A percentile compares a stretch with the other conserved stretches of the same genome.
phyloP scores from a whole-genome alignment of 2,888 invertebrate species.

The Baronia brevicornis region DNA sequence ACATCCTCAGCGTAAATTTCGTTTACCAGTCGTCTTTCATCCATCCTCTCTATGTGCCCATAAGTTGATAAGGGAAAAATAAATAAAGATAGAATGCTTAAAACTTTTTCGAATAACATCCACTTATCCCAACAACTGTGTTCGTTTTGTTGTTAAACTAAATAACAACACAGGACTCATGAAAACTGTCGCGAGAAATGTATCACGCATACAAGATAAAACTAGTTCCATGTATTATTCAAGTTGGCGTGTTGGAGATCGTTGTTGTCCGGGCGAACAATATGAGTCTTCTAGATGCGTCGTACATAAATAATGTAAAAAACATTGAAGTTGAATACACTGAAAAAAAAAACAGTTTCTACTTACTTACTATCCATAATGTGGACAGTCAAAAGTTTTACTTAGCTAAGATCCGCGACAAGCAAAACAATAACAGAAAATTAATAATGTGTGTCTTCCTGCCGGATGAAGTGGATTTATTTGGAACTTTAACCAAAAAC shows the following conservation, averaged over 20 bases:
- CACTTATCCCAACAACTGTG: not conserved
- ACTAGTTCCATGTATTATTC: conserved; percentile 28
- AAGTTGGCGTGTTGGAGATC: conserved; percentile 26
- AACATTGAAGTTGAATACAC: conserved; percentile 2
- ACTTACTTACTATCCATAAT: conserved; percentile 14
- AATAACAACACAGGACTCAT: conserved; percentile 14
- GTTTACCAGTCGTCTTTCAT: no score
- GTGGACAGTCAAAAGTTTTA: conserved; percentile 5
- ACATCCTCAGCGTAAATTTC: no score
- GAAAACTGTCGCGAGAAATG: conserved; percentile 18
- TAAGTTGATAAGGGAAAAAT: no score
- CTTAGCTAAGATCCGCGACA: no score
- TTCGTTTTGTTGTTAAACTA: conserved; percentile 9
- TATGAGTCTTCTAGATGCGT: conserved; percentile 17
- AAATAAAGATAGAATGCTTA: no score
- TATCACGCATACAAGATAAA: conserved; percentile 27
- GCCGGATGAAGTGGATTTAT: no score
- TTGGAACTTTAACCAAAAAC: no score
- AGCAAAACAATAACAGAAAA: no score
- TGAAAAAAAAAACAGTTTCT: conserved; percentile 14
- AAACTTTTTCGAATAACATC: conserved; percentile 2
- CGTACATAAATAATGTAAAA: conserved; percentile 13
- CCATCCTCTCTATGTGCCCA: no score
- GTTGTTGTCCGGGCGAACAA: conserved; percentile 18
- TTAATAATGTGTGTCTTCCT: no score